Evolutionary conservation across 2,113 vertebrate species (phyloP), one percentile per base, ranked within the genome.

Genomic region (Stomatorhinus ivindoensis): DNA sequence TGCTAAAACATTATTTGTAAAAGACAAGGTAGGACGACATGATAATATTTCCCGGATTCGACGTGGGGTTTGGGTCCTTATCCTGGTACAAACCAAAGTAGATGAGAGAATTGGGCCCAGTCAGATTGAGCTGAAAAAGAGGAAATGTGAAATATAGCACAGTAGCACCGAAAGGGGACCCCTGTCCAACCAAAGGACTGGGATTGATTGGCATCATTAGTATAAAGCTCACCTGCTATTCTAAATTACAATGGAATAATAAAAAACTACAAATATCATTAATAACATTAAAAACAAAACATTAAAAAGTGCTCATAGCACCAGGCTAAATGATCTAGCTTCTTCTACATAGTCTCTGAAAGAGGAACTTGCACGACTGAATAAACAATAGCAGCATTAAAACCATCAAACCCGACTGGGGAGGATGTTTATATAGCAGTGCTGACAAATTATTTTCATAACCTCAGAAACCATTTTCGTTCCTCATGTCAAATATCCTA

Each of bases 21-120:
- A 96, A 96, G 92, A 96, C 51, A 0, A 97, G 95, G 89, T 95
- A 96, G 21, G 96, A 96, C 1, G 92, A 94, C 95, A 97, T 96
- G 88, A 95, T 93, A 90, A 97, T 95, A 92, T 95, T 94, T 1
- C 96, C 96, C 0, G 96, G 96, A 3, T 92, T 27, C 31, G 91
- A 87, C 13, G 93, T 58, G 3, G 96, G 96, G 87, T 95, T 91
- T 0, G 96, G 96, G 90, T 96, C 94, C 31, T 48, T 83, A 8
- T 95, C 96, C 0, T 94, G 53, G 53, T 92, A 97, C 87, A 96
- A 87, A 48, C 96, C 95, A 11, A 94, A 96, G 93, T 96, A 97
- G 47, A 95, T 2, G 2, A 96, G 69, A 0, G 91, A 92, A 91
- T 97, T 97, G 91, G 92, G 82, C 1, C 88, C 87, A 47, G 44